phyloP scores from a whole-genome alignment of 2,797 vertebrate species.

The Sparidentex hasta region DNA sequence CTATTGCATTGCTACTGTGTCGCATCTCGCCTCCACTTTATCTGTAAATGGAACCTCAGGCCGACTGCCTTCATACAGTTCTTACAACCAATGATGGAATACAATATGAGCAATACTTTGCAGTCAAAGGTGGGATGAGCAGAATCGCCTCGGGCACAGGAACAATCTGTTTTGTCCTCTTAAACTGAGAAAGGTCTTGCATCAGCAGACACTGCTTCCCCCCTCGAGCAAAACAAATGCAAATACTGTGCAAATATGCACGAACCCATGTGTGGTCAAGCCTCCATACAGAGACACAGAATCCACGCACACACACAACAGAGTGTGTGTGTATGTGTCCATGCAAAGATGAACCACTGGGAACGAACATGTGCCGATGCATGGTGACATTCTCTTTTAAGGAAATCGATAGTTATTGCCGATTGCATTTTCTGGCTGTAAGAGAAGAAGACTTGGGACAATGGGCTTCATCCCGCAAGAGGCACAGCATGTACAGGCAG shows the following conservation, averaged over 20 bases:
- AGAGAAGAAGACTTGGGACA: slow-evolving; percentile 43
- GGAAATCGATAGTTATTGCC: slow-evolving; percentile 72
- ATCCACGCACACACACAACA: neutral
- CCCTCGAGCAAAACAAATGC: slow-evolving; percentile 43
- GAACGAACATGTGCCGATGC: slow-evolving; percentile 42
- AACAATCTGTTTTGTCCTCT: slow-evolving; percentile 43
- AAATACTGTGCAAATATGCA: slow-evolving; percentile 50
- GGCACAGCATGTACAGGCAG: slow-evolving; percentile 52
- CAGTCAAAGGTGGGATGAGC: slow-evolving; percentile 14
- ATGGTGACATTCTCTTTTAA: slow-evolving; percentile 61
- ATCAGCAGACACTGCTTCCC: slow-evolving; percentile 21
- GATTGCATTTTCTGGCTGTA: slow-evolving; percentile 60
- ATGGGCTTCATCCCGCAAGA: slow-evolving; percentile 45
- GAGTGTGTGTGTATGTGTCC: neutral
- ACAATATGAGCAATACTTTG: slow-evolving; percentile 6
- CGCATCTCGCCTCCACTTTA: neutral
- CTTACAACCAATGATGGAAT: slow-evolving; percentile 31
- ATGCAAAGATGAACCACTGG: slow-evolving; percentile 35
- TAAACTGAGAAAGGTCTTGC: slow-evolving; percentile 42
- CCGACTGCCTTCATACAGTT: slow-evolving; percentile 1
- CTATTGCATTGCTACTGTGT: neutral
- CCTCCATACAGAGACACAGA: neutral
- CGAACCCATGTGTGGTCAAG: slow-evolving; percentile 36
- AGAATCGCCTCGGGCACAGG: slow-evolving; percentile 2
- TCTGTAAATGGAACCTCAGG: slow-evolving; percentile 2